These are phyloP conservation scores for Triops cancriformis DNA, from an alignment of 1,140 invertebrate species.

Conservation along the genomic window DNA sequence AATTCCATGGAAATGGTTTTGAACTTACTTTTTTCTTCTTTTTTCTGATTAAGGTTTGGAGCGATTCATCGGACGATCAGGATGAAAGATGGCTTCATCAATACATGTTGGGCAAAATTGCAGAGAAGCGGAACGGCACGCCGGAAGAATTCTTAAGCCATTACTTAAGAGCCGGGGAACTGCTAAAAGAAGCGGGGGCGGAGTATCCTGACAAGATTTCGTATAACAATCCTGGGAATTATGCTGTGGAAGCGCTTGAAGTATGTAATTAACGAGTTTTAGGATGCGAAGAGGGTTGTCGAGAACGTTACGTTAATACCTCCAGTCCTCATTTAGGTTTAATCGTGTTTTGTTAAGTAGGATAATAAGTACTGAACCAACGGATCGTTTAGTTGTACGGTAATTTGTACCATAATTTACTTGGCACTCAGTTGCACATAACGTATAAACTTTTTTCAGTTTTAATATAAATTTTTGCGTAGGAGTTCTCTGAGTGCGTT, in stretches of 20 bases:
- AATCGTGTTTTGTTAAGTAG: too few relatives aligned
- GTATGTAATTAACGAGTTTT: conserved; percentile 59
- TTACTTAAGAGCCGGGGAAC: conserved; percentile 63
- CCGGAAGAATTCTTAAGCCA: conserved; percentile 65
- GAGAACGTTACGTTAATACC: too few relatives aligned
- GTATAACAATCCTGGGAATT: conserved; percentile 69
- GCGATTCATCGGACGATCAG: conserved; percentile 41
- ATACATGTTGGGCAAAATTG: conserved; percentile 87
- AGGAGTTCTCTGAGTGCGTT: too few relatives aligned
- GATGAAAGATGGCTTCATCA: conserved; percentile 82
- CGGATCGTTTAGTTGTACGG: too few relatives aligned
- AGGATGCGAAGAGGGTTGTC: too few relatives aligned
- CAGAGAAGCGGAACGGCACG: conserved; percentile 66
- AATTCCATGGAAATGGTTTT: not conserved
- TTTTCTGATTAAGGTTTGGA: not conserved
- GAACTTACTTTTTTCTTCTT: not conserved
- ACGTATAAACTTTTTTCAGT: too few relatives aligned
- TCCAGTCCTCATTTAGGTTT: too few relatives aligned
- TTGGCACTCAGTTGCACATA: too few relatives aligned
- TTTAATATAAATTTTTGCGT: too few relatives aligned
- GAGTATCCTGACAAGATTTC: conserved; percentile 76
- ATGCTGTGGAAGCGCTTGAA: conserved; percentile 83
- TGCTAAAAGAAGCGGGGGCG: conserved; percentile 68
- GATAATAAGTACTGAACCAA: too few relatives aligned
- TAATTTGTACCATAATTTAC: too few relatives aligned